These are phyloP conservation scores for Bombylius major DNA, from an alignment of 2,888 invertebrate species.

Conservation along the genomic window DNA sequence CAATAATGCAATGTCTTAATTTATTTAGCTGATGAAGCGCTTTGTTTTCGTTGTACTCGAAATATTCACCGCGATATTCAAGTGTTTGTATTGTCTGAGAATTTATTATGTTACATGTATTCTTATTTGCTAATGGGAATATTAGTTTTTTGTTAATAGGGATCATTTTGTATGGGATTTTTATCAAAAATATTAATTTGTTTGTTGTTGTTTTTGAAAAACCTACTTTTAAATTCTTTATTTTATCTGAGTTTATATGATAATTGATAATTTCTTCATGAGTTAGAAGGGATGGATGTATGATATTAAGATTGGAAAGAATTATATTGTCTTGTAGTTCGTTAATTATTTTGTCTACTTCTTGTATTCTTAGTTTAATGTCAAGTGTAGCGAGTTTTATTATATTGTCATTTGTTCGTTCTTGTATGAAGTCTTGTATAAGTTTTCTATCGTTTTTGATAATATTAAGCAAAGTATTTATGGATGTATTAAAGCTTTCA, in stretches of 20 bases:
- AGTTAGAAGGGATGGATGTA: constrained; percentile 5
- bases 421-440: no score
- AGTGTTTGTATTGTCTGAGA: constrained; percentile 1
- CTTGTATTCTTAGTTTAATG: no score
- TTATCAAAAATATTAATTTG: constrained; percentile 4
- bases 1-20: constrained; percentile 1
- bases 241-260: constrained; percentile 2
- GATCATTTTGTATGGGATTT: background rate
- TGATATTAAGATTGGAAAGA: constrained; percentile 4
- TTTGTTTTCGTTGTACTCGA: constrained; percentile 4
- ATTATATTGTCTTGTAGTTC: constrained; percentile 1
- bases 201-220: constrained; percentile 3
- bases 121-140: constrained; percentile 1
- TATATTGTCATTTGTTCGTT: no score
- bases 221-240: constrained; percentile 2
- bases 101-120: constrained; percentile 3
- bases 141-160: constrained; percentile 6
- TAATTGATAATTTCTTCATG: background rate
- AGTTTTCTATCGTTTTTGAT: no score
- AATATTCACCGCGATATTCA: constrained; percentile 2
- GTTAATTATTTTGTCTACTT: no score
- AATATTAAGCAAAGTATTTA: background rate
- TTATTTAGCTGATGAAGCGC: constrained; percentile 4
- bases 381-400: no score
- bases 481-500: background rate